Evolutionary conservation across 2,113 vertebrate species (phyloP).

Genomic region (Notothenia coriiceps): DNA sequence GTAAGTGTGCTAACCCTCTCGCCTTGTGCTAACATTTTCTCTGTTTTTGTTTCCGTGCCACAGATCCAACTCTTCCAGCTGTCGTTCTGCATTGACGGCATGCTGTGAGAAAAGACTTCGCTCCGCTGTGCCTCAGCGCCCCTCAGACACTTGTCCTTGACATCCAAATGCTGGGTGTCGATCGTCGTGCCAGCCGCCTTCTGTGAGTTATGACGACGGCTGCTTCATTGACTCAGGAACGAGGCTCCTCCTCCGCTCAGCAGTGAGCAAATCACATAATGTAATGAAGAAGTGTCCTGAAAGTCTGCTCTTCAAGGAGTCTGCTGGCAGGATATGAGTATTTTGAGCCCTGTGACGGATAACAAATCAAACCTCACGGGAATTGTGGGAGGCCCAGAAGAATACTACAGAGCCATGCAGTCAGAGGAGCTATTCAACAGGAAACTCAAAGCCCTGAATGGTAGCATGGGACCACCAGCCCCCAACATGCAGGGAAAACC

Average conservation of each 20-base stretch:
- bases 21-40: constrained; percentile 46
- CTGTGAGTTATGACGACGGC: constrained; percentile 77
- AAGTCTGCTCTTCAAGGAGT: constrained; percentile 73
- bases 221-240: constrained; percentile 61
- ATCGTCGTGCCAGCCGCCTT: constrained; percentile 51
- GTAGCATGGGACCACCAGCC: constrained; percentile 89
- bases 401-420: constrained; percentile 91
- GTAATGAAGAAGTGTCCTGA: constrained; percentile 74
- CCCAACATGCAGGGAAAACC: constrained; percentile 84
- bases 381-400: constrained; percentile 85
- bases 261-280: constrained; percentile 77
- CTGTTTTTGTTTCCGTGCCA: constrained; percentile 54
- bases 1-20: constrained; percentile 7
- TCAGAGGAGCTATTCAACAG: constrained; percentile 94
- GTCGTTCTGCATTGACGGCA: constrained; percentile 66
- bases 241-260: constrained; percentile 57
- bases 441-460: constrained; percentile 93
- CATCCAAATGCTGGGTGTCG: constrained; percentile 69
- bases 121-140: constrained; percentile 51
- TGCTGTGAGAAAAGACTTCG: constrained; percentile 69
- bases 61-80: constrained; percentile 72
- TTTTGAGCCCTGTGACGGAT: constrained; percentile 87
- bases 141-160: constrained; percentile 72
- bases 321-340: constrained; percentile 87
- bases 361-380: constrained; percentile 87